These are phyloP conservation scores for Callosobruchus maculatus DNA, from an alignment of 2,888 invertebrate genomes.

Conservation along the genomic window DNA sequence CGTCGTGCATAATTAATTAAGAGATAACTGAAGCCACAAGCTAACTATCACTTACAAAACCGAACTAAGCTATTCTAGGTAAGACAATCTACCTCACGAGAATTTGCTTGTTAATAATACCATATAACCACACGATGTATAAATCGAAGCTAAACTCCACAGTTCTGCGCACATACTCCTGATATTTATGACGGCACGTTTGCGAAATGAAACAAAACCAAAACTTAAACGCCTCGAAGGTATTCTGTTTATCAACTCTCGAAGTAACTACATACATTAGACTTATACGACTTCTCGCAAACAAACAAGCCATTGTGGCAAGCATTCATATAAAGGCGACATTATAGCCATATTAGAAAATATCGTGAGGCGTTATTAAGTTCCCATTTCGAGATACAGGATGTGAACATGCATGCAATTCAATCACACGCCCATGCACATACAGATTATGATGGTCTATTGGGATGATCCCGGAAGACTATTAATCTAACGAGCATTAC, in stretches of 20 bases:
- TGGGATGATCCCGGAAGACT: background rate
- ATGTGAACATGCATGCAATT: background rate
- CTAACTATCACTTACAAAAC: no score
- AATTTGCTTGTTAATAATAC: no score
- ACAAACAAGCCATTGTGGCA: background rate
- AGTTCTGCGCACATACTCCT: background rate
- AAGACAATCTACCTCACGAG: no score
- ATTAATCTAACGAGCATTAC: background rate
- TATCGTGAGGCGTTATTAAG: background rate
- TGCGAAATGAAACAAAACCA: background rate
- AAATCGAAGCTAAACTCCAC: background rate
- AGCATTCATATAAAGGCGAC: background rate
- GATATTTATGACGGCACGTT: background rate
- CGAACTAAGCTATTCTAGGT: no score
- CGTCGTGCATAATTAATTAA: no score
- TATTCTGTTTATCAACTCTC: background rate
- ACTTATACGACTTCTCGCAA: background rate
- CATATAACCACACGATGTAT: background rate
- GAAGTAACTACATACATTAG: background rate
- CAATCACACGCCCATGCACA: background rate
- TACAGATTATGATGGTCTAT: background rate
- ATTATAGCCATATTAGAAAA: background rate
- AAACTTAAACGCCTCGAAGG: background rate
- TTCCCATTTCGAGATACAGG: background rate
- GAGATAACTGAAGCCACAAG: no score